phyloP scores from a whole-genome alignment of 2,797 vertebrate species.

The Hydrolagus colliei region DNA sequence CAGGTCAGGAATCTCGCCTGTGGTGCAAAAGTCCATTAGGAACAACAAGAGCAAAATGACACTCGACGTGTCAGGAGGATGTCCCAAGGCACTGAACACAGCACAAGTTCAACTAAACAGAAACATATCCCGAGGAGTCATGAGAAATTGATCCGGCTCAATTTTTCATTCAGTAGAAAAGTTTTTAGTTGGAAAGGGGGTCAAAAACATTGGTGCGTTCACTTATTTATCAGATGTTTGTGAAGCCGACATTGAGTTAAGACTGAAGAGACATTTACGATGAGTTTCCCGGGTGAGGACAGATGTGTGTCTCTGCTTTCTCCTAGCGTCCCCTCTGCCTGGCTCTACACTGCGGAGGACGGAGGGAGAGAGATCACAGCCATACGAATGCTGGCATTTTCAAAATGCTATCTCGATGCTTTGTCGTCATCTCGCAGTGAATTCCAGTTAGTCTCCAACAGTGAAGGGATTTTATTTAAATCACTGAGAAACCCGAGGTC shows the following conservation, averaged over 20 bases:
- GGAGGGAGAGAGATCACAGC: background rate
- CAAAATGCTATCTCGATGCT: background rate
- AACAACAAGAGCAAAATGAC: background rate
- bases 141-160: background rate
- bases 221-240: background rate
- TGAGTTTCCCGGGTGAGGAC: background rate
- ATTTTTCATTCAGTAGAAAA: background rate
- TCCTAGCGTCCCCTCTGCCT: too few relatives aligned
- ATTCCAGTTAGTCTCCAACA: too few relatives aligned
- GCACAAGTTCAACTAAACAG: background rate
- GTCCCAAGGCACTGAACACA: background rate
- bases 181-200: too few relatives aligned
- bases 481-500: too few relatives aligned
- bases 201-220: background rate
- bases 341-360: too few relatives aligned
- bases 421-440: background rate
- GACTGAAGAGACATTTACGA: background rate
- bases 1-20: slow-evolving; percentile 89
- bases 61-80: background rate
- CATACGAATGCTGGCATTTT: background rate
- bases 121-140: background rate
- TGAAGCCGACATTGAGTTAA: background rate
- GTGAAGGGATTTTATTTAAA: too few relatives aligned
- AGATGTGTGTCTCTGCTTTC: background rate
- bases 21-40: slow-evolving; percentile 29